Conservation (phyloP, 2,113 vertebrate genomes). For the Maccullochella peelii region DNA sequence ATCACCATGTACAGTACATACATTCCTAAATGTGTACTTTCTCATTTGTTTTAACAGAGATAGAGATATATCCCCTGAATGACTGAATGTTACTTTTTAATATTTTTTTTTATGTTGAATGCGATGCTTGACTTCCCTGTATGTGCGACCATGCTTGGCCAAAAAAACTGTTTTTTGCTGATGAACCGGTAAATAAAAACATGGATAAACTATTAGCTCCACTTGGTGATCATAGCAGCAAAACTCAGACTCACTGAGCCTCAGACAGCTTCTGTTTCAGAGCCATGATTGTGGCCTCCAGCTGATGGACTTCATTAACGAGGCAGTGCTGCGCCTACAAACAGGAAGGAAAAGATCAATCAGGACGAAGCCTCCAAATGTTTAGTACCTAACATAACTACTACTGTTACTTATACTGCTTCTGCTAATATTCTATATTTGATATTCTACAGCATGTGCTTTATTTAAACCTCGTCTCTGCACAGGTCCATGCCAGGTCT, state of each 20-base stretch:
- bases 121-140: too few relatives aligned
- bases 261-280: slow-evolving; percentile 89
- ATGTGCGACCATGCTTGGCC: too few relatives aligned
- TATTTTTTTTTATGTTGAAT: too few relatives aligned
- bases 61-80: too few relatives aligned
- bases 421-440: neutral
- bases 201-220: neutral
- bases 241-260: slow-evolving; percentile 87
- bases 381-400: neutral
- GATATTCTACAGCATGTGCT: neutral
- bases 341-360: neutral
- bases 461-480: slow-evolving; percentile 89
- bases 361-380: neutral
- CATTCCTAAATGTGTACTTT: neutral
- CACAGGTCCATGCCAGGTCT: slow-evolving; percentile 90
- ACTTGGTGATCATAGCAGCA: neutral
- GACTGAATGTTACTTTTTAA: too few relatives aligned
- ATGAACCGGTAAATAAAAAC: neutral
- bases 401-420: neutral
- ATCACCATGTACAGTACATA: neutral
- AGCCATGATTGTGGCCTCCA: slow-evolving; percentile 84
- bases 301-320: slow-evolving; percentile 87
- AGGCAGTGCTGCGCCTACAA: slow-evolving; percentile 90
- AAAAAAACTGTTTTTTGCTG: neutral
- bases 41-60: too few relatives aligned